Conservation (phyloP, 2,888 invertebrate genomes). For the Siphonodentalium dalli region DNA sequence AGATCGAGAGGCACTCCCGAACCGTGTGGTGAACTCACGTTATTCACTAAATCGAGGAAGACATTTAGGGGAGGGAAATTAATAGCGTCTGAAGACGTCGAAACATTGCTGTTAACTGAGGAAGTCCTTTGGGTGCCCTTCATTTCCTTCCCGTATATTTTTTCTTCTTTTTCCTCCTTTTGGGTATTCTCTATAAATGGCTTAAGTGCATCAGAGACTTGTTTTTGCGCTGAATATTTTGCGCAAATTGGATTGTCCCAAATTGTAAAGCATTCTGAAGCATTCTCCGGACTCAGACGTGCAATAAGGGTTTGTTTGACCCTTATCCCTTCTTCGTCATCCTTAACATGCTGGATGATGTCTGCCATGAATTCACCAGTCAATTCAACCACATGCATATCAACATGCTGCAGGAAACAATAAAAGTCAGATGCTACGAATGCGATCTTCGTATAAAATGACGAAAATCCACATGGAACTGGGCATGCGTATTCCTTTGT, state of each 20-base stretch:
- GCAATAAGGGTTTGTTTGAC: slow-evolving; percentile 51
- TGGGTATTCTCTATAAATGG: too few relatives aligned
- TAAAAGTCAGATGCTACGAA: too few relatives aligned
- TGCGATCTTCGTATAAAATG: not conserved
- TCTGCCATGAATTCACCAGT: slow-evolving; percentile 65
- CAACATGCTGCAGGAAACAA: slow-evolving; percentile 87
- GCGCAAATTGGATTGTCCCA: slow-evolving; percentile 46
- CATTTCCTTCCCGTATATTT: too few relatives aligned
- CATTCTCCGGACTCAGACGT: slow-evolving; percentile 43
- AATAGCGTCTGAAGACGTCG: too few relatives aligned
- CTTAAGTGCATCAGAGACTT: slow-evolving; percentile 37
- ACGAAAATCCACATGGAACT: slow-evolving; percentile 69
- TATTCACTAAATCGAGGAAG: too few relatives aligned
- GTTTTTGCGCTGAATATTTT: slow-evolving; percentile 40
- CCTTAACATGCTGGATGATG: too few relatives aligned
- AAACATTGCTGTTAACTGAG: too few relatives aligned
- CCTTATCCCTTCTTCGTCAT: slow-evolving; percentile 36
- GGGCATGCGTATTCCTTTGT: slow-evolving; percentile 82
- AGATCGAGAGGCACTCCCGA: slow-evolving; percentile 35
- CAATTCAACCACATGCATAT: slow-evolving; percentile 82
- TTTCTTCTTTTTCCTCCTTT: too few relatives aligned
- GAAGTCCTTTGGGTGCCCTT: too few relatives aligned
- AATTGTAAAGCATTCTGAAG: not conserved
- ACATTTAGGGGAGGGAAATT: too few relatives aligned
- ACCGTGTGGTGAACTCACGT: too few relatives aligned